phyloP scores from a whole-genome alignment of 2,113 vertebrate species.

The Semicossyphus pulcher region DNA sequence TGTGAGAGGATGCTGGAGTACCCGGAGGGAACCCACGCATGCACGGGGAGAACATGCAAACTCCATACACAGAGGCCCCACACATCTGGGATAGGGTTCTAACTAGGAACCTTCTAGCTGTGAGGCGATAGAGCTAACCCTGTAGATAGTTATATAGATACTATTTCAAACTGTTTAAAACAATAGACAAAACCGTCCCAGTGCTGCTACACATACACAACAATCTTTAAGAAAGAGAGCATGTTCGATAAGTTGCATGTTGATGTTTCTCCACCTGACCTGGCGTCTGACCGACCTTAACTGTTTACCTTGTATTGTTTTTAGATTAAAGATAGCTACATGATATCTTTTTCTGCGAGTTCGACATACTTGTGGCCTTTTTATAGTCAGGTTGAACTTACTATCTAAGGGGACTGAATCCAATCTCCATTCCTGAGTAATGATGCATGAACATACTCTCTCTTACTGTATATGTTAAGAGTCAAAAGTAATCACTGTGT shows the following conservation, averaged over 20 bases:
- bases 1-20: too few species aligned
- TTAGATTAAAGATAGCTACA: not conserved
- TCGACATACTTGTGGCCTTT: not conserved
- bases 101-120: too few species aligned
- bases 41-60: too few species aligned
- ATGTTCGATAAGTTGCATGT: not conserved
- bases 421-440: conserved; percentile 49
- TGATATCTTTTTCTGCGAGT: not conserved
- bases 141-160: too few species aligned
- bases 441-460: conserved; percentile 35
- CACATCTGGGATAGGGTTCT: too few species aligned
- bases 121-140: too few species aligned
- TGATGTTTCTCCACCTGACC: not conserved
- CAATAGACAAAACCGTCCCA: not conserved
- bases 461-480: conserved; percentile 36
- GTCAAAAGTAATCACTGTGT: conserved; percentile 38
- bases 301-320: not conserved
- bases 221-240: not conserved
- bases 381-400: not conserved
- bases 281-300: not conserved
- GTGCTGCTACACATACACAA: not conserved
- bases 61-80: too few species aligned
- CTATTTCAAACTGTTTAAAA: not conserved
- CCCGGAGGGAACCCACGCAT: too few species aligned
- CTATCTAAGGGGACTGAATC: conserved; percentile 22